Conservation (phyloP, 2,888 invertebrate genomes). For the Pantelozetes paolii region DNA sequence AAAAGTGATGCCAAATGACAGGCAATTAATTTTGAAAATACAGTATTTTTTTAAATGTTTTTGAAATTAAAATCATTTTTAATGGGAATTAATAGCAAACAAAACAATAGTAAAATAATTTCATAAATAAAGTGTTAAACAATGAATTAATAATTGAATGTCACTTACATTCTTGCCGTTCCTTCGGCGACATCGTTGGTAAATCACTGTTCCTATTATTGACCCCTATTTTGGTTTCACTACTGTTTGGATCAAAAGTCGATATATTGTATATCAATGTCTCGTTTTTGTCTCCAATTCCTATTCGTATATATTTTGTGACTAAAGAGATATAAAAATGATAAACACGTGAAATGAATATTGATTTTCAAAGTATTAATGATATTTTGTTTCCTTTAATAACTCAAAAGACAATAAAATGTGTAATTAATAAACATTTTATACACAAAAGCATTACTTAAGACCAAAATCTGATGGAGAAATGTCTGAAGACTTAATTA, state of each 20-base stretch:
- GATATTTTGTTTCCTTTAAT: background rate
- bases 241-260: background rate
- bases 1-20: too few relatives aligned
- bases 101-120: too few relatives aligned
- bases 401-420: too few relatives aligned
- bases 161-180: slow-evolving; percentile 17
- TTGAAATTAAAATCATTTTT: too few relatives aligned
- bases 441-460: too few relatives aligned
- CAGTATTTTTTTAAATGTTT: too few relatives aligned
- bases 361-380: background rate
- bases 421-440: too few relatives aligned
- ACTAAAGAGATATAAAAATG: slow-evolving; percentile 60
- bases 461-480: too few relatives aligned
- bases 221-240: background rate
- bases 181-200: slow-evolving; percentile 18
- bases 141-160: background rate
- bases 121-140: too few relatives aligned
- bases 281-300: slow-evolving; percentile 91
- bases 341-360: background rate
- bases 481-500: too few relatives aligned
- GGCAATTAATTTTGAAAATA: too few relatives aligned
- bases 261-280: slow-evolving; percentile 32
- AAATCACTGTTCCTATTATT: background rate
- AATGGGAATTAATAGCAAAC: too few relatives aligned
- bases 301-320: slow-evolving; percentile 94